These are phyloP conservation scores for Dysidea cf. avara DNA, from an alignment of 37 sponge, comb jelly and placozoan genomes.

Conservation along the genomic window DNA sequence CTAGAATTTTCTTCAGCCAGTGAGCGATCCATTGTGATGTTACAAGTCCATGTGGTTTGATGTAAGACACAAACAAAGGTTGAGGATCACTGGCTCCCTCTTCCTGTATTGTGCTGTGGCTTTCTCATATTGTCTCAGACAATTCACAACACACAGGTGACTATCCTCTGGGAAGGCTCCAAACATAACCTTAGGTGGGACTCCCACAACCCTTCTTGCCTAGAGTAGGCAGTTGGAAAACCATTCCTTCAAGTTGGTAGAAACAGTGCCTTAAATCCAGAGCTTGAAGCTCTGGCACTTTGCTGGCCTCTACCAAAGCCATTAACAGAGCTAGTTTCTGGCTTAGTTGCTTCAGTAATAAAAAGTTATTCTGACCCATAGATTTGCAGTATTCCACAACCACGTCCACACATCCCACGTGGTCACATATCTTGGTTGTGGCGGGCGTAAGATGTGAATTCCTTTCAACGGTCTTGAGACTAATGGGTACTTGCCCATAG, in stretches of 20 bases:
- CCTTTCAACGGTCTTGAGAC: slow-evolving; percentile 29
- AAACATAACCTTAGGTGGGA: too few relatives aligned
- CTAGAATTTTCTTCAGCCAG: slow-evolving; percentile 14
- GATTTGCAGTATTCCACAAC: too few relatives aligned
- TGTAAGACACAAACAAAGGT: slow-evolving; percentile 19
- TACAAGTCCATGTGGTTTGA: slow-evolving; percentile 27
- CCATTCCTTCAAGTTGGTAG: too few relatives aligned
- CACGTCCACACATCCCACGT: slow-evolving; percentile 50
- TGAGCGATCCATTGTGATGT: slow-evolving; percentile 16
- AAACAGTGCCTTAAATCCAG: too few relatives aligned
- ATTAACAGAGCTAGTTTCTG: too few relatives aligned
- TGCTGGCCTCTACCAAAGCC: too few relatives aligned
- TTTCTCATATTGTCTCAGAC: slow-evolving; percentile 8
- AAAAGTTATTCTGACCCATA: too few relatives aligned
- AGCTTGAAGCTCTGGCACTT: too few relatives aligned
- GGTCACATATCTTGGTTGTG: slow-evolving; percentile 15
- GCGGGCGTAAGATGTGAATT: slow-evolving; percentile 28
- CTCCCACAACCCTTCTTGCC: too few relatives aligned
- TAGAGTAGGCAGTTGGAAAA: too few relatives aligned
- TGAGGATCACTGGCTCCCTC: not conserved
- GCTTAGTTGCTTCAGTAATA: too few relatives aligned
- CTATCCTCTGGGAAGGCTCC: not conserved
- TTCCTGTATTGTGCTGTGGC: slow-evolving; percentile 8
- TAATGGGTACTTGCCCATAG: slow-evolving; percentile 35
- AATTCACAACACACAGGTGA: slow-evolving; percentile 9